phyloP scores from a whole-genome alignment of 2,888 invertebrate genomes.

The Drosophila siamana region DNA sequence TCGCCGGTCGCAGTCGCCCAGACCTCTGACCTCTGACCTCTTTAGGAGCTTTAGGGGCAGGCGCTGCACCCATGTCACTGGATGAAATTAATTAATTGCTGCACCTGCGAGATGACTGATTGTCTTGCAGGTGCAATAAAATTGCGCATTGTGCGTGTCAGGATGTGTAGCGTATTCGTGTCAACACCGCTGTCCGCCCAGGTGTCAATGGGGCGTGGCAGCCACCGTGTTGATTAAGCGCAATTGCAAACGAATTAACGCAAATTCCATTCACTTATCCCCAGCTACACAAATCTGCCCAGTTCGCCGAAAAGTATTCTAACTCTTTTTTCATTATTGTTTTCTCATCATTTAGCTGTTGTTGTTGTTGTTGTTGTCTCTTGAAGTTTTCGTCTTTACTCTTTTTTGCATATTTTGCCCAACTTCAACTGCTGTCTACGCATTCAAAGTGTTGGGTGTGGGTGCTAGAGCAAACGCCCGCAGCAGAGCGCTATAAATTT shows the following conservation, averaged over 20 bases:
- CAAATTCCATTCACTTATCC: slow-evolving; percentile 16
- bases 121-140: slow-evolving; percentile 63
- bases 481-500: slow-evolving; percentile 69
- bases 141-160: slow-evolving; percentile 26
- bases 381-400: slow-evolving; percentile 18
- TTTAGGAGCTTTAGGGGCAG: not conserved
- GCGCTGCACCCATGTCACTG: slow-evolving; percentile 28
- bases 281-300: slow-evolving; percentile 52
- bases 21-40: not conserved
- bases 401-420: slow-evolving; percentile 45
- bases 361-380: slow-evolving; percentile 28
- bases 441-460: not conserved
- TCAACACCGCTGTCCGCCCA: slow-evolving; percentile 20
- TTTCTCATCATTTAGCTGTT: too few relatives aligned
- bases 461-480: slow-evolving; percentile 47
- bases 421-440: slow-evolving; percentile 26
- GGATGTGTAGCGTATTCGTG: slow-evolving; percentile 37
- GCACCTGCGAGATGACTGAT: slow-evolving; percentile 66
- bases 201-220: slow-evolving; percentile 37
- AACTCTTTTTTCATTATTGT: slow-evolving; percentile 66
- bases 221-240: slow-evolving; percentile 56
- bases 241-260: slow-evolving; percentile 45
- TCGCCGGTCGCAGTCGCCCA: too few relatives aligned
- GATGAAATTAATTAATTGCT: slow-evolving; percentile 54
- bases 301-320: slow-evolving; percentile 56